phyloP scores from a whole-genome alignment of 64 coral and sea anemone species.

The Pachyseris speciosa region DNA sequence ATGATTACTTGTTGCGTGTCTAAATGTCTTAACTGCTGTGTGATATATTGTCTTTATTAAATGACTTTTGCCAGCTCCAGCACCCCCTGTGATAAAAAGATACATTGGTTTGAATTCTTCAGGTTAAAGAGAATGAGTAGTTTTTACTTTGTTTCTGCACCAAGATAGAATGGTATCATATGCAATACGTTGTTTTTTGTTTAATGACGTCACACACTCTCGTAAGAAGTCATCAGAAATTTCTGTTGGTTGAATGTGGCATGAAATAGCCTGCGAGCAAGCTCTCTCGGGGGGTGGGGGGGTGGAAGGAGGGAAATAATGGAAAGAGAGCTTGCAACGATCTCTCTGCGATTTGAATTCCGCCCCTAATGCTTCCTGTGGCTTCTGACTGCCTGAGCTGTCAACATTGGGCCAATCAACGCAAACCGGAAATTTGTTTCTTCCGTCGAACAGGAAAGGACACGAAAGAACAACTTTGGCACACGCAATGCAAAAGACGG shows the following conservation, averaged over 20 bases:
- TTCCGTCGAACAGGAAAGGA: too few relatives aligned
- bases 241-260: slow-evolving; percentile 50
- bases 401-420: too few relatives aligned
- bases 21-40: slow-evolving; percentile 47
- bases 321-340: too few relatives aligned
- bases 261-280: too few relatives aligned
- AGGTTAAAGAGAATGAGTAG: slow-evolving; percentile 24
- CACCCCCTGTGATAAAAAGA: slow-evolving; percentile 48
- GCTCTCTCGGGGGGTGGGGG: too few relatives aligned
- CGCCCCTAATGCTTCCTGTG: too few relatives aligned
- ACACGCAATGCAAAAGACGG: too few relatives aligned
- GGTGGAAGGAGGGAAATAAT: too few relatives aligned
- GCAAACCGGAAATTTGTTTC: too few relatives aligned
- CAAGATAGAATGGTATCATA: slow-evolving; percentile 39
- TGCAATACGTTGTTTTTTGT: slow-evolving; percentile 31
- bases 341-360: too few relatives aligned
- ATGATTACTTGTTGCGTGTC: slow-evolving; percentile 29
- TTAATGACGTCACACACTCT: slow-evolving; percentile 26
- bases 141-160: slow-evolving; percentile 46
- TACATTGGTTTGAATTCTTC: slow-evolving; percentile 33
- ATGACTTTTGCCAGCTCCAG: slow-evolving; percentile 55
- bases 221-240: slow-evolving; percentile 37
- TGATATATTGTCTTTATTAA: slow-evolving; percentile 59
- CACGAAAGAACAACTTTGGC: too few relatives aligned
- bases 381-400: too few relatives aligned